Evolutionary conservation across 2,888 invertebrate species (phyloP).

Genomic region (Rhodophaea formosa): DNA sequence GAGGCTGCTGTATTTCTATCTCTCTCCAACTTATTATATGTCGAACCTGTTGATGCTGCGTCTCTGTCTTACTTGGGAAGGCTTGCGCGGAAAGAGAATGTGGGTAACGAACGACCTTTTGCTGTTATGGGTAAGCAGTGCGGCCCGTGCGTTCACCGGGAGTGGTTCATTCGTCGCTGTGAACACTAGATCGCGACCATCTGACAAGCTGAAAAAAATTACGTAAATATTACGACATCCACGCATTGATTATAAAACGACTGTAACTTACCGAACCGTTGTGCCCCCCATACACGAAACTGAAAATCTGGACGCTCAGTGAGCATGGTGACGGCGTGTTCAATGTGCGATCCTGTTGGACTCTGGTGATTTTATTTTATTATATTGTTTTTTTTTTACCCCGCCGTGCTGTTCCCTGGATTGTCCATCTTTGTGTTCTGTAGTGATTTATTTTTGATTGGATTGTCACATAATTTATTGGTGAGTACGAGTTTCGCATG

Average conservation of each 20-base stretch:
- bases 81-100: constrained; percentile 82
- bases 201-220: constrained; percentile 75
- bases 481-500: constrained; percentile 49
- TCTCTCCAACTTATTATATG: constrained; percentile 41
- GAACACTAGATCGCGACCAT: constrained; percentile 55
- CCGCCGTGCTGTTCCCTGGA: constrained; percentile 59
- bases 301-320: constrained; percentile 30
- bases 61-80: constrained; percentile 73
- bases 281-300: constrained; percentile 32
- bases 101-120: constrained; percentile 81
- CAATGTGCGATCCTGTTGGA: constrained; percentile 66
- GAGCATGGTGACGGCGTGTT: constrained; percentile 52
- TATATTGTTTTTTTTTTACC: constrained; percentile 66
- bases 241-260: constrained; percentile 72
- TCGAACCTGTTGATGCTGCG: constrained; percentile 40
- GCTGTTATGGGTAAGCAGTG: constrained; percentile 77
- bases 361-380: constrained; percentile 72
- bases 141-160: constrained; percentile 75
- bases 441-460: constrained; percentile 70
- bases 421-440: constrained; percentile 60
- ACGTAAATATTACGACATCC: constrained; percentile 79
- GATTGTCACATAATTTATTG: constrained; percentile 66
- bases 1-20: constrained; percentile 60
- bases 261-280: constrained; percentile 48
- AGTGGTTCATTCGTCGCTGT: constrained; percentile 50